phyloP scores from a whole-genome alignment of 2,113 vertebrate genomes.

The Psophia crepitans region DNA sequence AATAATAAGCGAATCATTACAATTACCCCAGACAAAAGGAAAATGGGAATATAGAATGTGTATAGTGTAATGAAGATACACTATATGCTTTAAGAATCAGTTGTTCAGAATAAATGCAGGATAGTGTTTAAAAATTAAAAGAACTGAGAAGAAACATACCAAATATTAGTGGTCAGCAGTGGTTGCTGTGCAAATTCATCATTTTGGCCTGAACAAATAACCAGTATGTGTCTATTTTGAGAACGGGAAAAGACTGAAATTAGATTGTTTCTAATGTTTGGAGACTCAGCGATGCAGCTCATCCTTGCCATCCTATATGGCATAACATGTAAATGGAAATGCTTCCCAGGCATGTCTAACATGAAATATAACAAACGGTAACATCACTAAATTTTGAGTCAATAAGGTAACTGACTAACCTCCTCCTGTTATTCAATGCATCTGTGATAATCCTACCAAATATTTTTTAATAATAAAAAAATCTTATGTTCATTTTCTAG shows the following conservation, averaged over 20 bases:
- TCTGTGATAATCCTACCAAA: not conserved
- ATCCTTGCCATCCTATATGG: not conserved
- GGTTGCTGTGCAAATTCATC: not conserved
- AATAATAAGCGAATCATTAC: not conserved
- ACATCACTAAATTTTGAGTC: not conserved
- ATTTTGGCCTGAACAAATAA: not conserved
- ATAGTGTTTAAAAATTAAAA: not conserved
- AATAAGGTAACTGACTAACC: not conserved
- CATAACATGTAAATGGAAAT: not conserved
- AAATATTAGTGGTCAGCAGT: not conserved
- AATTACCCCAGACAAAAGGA: not conserved
- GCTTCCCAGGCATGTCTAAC: not conserved
- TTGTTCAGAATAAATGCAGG: not conserved
- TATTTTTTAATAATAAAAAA: not conserved
- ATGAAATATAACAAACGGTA: not conserved
- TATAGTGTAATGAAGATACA: not conserved
- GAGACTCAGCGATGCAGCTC: not conserved
- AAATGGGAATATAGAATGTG: not conserved
- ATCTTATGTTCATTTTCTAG: not conserved
- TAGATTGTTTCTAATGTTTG: not conserved
- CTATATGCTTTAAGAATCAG: not conserved
- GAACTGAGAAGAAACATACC: not conserved
- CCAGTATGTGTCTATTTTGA: not conserved
- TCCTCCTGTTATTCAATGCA: not conserved
- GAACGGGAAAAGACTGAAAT: not conserved